Percentiles rank a stretch among this genome's conserved stretches.
phyloP scores from a whole-genome alignment of 2,797 vertebrate genomes.

The Melanotaenia pygmaea region DNA sequence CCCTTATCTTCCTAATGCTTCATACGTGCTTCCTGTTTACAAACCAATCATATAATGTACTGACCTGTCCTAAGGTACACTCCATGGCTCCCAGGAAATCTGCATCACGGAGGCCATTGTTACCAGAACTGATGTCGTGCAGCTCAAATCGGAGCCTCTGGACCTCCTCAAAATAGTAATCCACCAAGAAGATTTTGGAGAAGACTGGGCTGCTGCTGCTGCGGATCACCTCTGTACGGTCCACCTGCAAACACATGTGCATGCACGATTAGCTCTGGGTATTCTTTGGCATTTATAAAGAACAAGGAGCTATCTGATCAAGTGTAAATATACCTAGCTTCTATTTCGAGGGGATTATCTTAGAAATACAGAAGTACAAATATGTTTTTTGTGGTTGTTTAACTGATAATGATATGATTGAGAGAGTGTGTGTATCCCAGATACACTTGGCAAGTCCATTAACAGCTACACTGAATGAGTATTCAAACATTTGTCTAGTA shows the following conservation, averaged over 20 bases:
- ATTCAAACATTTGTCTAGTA: no score
- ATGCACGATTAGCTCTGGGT: background rate
- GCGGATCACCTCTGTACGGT: constrained; percentile 96
- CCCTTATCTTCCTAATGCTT: background rate
- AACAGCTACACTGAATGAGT: no score
- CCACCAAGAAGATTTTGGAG: constrained; percentile 96
- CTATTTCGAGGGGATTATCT: background rate
- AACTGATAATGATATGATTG: no score
- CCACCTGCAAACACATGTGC: constrained; percentile 84
- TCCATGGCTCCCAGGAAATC: constrained; percentile 98
- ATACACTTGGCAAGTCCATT: no score
- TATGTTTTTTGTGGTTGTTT: background rate
- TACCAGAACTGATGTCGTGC: constrained; percentile 96
- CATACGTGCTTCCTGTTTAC: background rate
- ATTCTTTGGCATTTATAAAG: background rate
- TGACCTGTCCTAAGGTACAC: constrained; percentile 95
- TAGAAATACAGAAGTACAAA: background rate
- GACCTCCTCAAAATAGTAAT: constrained; percentile 98
- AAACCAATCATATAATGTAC: constrained; percentile 33
- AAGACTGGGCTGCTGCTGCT: constrained; percentile 95
- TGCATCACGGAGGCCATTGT: constrained; percentile 95
- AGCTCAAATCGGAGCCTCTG: constrained; percentile 95
- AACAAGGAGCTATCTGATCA: background rate
- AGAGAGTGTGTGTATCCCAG: no score
- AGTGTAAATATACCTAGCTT: background rate